phyloP scores from a whole-genome alignment of 2,113 vertebrate genomes.

The Sardina pilchardus region DNA sequence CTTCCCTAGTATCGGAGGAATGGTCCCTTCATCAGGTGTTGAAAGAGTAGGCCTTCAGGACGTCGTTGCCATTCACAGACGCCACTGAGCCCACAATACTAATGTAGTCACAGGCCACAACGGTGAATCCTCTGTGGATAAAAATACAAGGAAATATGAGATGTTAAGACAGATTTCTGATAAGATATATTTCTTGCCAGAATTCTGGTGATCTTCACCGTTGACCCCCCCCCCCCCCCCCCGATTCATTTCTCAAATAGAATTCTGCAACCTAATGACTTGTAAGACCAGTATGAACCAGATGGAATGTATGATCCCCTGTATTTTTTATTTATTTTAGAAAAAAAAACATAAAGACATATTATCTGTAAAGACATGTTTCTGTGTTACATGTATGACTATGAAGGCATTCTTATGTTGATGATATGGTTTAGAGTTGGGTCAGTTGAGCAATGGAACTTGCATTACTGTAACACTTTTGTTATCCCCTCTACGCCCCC shows the following conservation, averaged over 20 bases:
- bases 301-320: no score
- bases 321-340: no score
- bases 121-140: conserved; percentile 66
- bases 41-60: conserved; percentile 72
- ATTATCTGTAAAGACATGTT: neutral
- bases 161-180: neutral
- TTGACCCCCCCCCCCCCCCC: no score
- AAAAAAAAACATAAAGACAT: neutral
- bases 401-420: neutral
- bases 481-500: neutral
- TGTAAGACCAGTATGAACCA: no score
- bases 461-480: neutral
- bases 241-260: no score
- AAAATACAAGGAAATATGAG: neutral
- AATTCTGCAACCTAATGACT: no score
- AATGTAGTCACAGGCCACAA: conserved; percentile 70
- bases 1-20: neutral
- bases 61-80: conserved; percentile 66
- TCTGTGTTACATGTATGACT: no score
- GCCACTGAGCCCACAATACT: conserved; percentile 71
- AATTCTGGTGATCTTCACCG: no score
- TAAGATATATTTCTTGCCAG: no score
- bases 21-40: conserved; percentile 49
- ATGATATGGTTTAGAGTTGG: neutral
- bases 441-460: neutral